Evolutionary conservation across 1,140 invertebrate genomes (phyloP).

Genomic region (Anastrepha ludens): DNA sequence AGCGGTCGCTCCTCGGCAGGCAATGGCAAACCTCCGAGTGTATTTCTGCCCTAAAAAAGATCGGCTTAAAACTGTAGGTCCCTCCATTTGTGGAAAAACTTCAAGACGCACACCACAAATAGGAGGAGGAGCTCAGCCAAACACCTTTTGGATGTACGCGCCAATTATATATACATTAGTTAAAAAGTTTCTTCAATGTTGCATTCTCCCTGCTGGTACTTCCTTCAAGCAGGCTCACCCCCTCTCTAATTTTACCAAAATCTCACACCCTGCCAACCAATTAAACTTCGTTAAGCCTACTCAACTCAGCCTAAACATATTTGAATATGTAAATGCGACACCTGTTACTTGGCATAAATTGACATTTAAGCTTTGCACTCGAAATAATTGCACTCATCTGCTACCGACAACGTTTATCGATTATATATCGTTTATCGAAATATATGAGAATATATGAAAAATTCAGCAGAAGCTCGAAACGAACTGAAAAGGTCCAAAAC

Average conservation of each 20-base stretch:
- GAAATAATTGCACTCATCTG: not conserved
- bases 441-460: not conserved
- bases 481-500: not conserved
- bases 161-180: too few relatives aligned
- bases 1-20: too few relatives aligned
- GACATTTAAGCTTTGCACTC: slow-evolving; percentile 34
- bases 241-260: not conserved
- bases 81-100: too few relatives aligned
- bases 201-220: too few relatives aligned
- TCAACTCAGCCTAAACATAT: not conserved
- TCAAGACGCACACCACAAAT: too few relatives aligned
- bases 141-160: too few relatives aligned
- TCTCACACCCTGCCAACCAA: not conserved
- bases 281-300: slow-evolving; percentile 22
- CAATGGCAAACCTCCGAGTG: too few relatives aligned
- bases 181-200: too few relatives aligned
- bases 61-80: too few relatives aligned
- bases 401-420: slow-evolving; percentile 23
- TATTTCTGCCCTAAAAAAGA: too few relatives aligned
- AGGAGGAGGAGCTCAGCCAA: too few relatives aligned
- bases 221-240: not conserved
- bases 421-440: not conserved
- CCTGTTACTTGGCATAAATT: slow-evolving; percentile 47
- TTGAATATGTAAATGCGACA: not conserved
- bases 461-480: not conserved